These are phyloP conservation scores for Andricus quercusramuli DNA, from an alignment of 2,888 invertebrate species.

Conservation along the genomic window DNA sequence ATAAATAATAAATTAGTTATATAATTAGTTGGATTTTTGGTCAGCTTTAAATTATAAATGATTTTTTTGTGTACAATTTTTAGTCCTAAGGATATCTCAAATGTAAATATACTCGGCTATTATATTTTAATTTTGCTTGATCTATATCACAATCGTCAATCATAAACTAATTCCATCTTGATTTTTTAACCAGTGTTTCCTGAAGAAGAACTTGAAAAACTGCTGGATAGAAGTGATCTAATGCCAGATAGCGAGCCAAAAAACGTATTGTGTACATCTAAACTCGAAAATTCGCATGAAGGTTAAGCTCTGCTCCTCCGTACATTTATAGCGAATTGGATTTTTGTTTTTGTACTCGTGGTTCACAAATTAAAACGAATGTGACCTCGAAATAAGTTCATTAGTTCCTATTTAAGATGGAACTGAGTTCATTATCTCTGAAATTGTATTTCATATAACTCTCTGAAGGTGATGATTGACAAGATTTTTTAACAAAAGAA, in stretches of 20 bases:
- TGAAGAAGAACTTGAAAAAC: constrained; percentile 77
- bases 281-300: neutral
- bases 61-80: too few relatives aligned
- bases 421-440: neutral
- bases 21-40: too few relatives aligned
- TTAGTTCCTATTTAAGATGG: neutral
- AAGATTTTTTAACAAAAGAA: neutral
- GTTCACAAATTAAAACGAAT: neutral
- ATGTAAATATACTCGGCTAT: too few relatives aligned
- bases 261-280: neutral
- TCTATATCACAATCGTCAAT: neutral
- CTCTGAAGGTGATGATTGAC: too few relatives aligned
- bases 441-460: neutral
- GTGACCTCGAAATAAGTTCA: neutral
- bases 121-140: too few relatives aligned
- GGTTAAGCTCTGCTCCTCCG: neutral
- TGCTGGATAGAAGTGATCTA: constrained; percentile 79
- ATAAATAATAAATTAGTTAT: too few relatives aligned
- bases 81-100: too few relatives aligned
- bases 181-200: constrained; percentile 74
- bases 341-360: neutral
- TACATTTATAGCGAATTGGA: neutral
- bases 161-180: constrained; percentile 33
- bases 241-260: neutral
- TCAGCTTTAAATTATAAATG: too few relatives aligned